Evolutionary conservation across 2,888 invertebrate species (phyloP).

Genomic region (Sepiola atlantica): DNA sequence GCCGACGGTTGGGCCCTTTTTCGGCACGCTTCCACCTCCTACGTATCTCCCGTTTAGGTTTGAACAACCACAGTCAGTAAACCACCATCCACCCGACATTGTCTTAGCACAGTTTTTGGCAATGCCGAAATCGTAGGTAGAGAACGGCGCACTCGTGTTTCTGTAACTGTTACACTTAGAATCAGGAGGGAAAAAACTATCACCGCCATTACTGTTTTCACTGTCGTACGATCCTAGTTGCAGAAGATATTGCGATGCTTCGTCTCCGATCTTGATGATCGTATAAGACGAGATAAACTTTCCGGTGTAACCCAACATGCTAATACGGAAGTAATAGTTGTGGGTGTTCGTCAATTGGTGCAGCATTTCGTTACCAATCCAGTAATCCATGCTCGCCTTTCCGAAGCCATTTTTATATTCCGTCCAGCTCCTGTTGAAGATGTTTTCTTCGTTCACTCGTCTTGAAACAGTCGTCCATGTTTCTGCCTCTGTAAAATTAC

Average conservation of each 20-base stretch:
- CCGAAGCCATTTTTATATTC: slow-evolving; percentile 41
- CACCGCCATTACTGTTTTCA: background rate
- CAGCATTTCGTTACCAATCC: slow-evolving; percentile 42
- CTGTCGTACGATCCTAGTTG: background rate
- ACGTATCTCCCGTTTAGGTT: slow-evolving; percentile 34
- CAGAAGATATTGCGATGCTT: background rate
- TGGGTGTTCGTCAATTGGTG: background rate
- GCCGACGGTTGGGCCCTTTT: background rate
- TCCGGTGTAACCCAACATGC: background rate
- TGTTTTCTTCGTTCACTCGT: background rate
- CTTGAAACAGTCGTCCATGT: background rate
- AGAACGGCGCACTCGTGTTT: background rate
- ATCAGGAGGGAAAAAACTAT: background rate
- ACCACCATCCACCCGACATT: slow-evolving; percentile 39
- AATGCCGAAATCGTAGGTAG: background rate
- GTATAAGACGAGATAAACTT: background rate
- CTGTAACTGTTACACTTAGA: background rate
- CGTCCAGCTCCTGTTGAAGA: slow-evolving; percentile 14
- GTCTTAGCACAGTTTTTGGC: background rate
- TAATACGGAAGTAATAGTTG: background rate
- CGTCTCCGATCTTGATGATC: background rate
- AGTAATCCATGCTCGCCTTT: slow-evolving; percentile 34
- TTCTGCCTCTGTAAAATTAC: slow-evolving; percentile 34
- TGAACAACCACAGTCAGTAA: slow-evolving; percentile 38
- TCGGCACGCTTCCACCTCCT: background rate